A percentile compares a stretch with the other conserved stretches of the same genome.
phyloP scores from a whole-genome alignment of 2,113 vertebrate genomes.

The Rhizomys pruinosus region DNA sequence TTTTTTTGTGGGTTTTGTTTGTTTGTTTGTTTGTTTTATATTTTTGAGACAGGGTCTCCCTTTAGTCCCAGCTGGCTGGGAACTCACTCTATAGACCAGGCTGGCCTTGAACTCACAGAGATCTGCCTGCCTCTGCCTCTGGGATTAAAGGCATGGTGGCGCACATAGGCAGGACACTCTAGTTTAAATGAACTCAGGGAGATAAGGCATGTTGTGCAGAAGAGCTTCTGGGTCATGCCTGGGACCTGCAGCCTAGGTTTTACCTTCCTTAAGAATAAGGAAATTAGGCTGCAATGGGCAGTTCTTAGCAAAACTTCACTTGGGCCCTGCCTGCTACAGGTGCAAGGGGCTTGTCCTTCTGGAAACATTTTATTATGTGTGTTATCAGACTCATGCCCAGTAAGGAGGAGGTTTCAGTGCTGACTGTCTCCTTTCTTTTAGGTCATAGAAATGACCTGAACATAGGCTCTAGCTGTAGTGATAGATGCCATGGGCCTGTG shows the following conservation, averaged over 20 bases:
- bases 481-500: neutral
- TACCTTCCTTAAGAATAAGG: neutral
- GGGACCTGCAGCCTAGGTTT: neutral
- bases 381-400: fast-evolving
- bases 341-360: fast-evolving
- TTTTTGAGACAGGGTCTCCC: no score
- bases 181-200: neutral
- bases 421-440: neutral
- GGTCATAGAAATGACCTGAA: fast-evolving
- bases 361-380: neutral
- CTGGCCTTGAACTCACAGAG: no score
- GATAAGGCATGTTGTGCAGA: fast-evolving
- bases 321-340: fast-evolving
- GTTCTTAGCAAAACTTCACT: neutral
- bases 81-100: no score
- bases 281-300: neutral
- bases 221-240: neutral
- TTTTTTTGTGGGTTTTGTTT: no score
- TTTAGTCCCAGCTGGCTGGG: no score
- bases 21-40: no score
- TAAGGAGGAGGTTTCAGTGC: neutral
- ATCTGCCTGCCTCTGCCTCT: no score
- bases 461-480: no score
- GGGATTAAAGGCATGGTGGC: no score
- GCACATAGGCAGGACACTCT: no score